Base-by-base conservation (phyloP, 2,888 invertebrate species). In the Melieria picta region DNA sequence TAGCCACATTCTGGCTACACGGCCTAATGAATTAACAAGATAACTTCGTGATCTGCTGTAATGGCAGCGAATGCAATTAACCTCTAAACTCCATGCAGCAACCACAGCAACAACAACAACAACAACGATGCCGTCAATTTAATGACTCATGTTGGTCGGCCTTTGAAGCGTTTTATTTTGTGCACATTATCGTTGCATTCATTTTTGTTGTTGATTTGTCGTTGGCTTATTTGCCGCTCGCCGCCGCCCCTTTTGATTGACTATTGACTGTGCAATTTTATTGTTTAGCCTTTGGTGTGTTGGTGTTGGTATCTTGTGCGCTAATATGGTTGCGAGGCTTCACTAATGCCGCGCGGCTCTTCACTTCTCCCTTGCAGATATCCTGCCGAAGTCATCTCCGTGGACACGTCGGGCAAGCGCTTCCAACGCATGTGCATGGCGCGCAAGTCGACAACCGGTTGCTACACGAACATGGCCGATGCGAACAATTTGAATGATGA, bases 391-490 rank as follows among this genome's bases (percentile, higher is more conserved):
- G 88, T 96, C 76, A 93, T 98, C 74, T 91, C 93, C 74, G 95
- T 98, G 81, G 96, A 98, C 88, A 92, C 94, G 69, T 93, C 95
- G 75, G 97, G 97, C 67, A 90, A 91, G 82, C 92, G 93, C 85
- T 97, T 97, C 89, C 92, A 94, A 83, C 90, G 97, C 79, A 95
- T 97, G 95, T 93, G 94, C 81, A 91, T 90, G 81, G 92, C 94
- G 76, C 90, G 97, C 77, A 92, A 94, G 84, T 96, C 97, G 56
- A 90, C 96, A 78, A 83, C 83, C 58, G 85, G 83, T 72, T 84
- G 83, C 78, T 83, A 79, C 72, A 80, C 81, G 56, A 78, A 73
- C 55, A 76, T 78, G 72, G 77, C 83, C 77, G 86, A 86, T 71
- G 79, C 80, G 73, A 86, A 86, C 73, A 85, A 85, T 81, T 79